phyloP scores from a whole-genome alignment of 2,113 vertebrate genomes.

The Laticauda laticaudata region DNA sequence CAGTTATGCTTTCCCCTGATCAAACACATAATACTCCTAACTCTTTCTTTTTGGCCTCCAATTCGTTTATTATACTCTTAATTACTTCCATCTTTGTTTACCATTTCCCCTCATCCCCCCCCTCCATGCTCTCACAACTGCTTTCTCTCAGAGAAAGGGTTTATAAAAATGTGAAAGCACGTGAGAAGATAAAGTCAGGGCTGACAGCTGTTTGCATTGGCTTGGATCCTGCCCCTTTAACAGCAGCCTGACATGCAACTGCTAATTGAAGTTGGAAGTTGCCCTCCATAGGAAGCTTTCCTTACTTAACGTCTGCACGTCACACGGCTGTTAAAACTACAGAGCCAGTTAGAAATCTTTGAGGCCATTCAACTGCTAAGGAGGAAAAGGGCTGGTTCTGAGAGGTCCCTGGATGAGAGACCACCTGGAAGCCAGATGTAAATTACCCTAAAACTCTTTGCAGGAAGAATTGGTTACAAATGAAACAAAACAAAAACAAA shows the following conservation, averaged over 20 bases:
- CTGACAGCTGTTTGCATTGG: not conserved
- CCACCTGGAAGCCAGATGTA: not conserved
- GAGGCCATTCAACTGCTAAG: not conserved
- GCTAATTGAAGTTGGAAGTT: not conserved
- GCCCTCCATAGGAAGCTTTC: not conserved
- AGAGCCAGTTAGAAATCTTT: not conserved
- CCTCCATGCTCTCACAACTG: not conserved
- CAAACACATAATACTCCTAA: not conserved
- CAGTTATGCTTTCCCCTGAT: not conserved
- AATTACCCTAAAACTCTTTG: not conserved
- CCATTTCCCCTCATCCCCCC: not conserved
- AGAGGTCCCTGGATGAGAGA: not conserved
- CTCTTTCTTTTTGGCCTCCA: not conserved
- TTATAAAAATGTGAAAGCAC: not conserved
- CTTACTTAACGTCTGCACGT: not conserved
- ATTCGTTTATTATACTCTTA: not conserved
- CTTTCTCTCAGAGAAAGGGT: not conserved
- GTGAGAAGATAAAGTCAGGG: not conserved
- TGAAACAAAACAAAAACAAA: not conserved
- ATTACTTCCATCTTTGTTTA: slow-evolving; percentile 15
- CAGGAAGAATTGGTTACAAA: not conserved
- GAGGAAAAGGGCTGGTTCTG: not conserved
- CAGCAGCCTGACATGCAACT: not conserved
- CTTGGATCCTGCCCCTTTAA: not conserved
- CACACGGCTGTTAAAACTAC: not conserved